These are phyloP conservation scores for Sebastes oblongus DNA, from an alignment of 2,797 vertebrate genomes.

Conservation along the genomic window DNA sequence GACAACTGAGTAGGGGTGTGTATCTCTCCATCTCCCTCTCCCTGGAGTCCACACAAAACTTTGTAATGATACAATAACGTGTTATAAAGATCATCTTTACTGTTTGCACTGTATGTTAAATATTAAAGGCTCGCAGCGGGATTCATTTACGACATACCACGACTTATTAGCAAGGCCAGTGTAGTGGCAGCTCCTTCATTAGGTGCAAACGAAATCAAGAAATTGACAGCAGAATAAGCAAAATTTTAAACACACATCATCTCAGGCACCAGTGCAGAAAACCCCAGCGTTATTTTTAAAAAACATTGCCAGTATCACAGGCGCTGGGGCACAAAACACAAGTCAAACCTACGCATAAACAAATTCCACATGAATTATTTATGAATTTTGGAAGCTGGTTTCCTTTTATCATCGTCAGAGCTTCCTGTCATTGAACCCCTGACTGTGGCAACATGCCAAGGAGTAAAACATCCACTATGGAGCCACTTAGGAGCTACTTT, in stretches of 20 bases:
- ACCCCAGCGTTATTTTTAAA: not conserved
- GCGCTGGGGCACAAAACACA: slow-evolving; percentile 19
- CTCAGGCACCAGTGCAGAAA: not conserved
- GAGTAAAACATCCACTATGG: slow-evolving; percentile 7
- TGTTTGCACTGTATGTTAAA: not conserved
- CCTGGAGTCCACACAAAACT: not conserved
- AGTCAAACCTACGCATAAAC: slow-evolving; percentile 56
- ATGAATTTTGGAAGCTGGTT: slow-evolving; percentile 46
- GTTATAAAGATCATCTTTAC: not conserved
- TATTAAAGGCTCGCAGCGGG: not conserved
- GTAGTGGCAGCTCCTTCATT: not conserved
- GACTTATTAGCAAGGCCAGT: not conserved
- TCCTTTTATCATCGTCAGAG: slow-evolving; percentile 51
- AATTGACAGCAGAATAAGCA: not conserved
- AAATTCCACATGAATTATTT: slow-evolving; percentile 62
- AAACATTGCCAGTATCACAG: not conserved
- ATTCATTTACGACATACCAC: not conserved
- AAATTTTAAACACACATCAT: not conserved
- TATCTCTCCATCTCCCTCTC: not conserved
- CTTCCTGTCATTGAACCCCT: slow-evolving; percentile 47
- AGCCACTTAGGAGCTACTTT: slow-evolving; percentile 1
- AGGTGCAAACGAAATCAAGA: not conserved
- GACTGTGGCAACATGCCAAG: slow-evolving; percentile 24
- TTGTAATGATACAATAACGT: not conserved
- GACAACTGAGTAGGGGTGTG: not conserved